A percentile compares a stretch with the other conserved stretches of the same genome.
Evolutionary conservation across 2,113 vertebrate species (phyloP).

Genomic region (Tympanuchus pallidicinctus): DNA sequence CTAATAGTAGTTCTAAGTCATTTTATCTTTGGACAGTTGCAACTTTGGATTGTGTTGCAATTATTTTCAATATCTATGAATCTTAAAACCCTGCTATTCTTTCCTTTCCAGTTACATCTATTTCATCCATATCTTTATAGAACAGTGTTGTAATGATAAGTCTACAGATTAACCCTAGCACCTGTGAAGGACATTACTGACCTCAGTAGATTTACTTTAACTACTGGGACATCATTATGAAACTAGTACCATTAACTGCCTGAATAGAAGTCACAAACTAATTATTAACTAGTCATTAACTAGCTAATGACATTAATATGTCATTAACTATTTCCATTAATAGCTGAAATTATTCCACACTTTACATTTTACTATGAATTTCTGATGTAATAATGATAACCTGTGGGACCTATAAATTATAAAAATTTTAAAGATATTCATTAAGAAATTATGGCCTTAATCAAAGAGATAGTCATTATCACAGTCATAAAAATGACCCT

Average conservation of each 20-base stretch:
- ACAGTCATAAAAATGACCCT: neutral
- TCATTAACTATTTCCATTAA: constrained; percentile 36
- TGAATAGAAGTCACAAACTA: constrained; percentile 26
- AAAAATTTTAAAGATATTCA: neutral
- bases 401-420: constrained; percentile 14
- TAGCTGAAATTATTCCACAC: neutral
- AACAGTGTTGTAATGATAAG: neutral
- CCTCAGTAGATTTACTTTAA: neutral
- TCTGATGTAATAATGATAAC: neutral
- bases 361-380: neutral
- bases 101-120: neutral
- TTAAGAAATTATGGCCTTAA: constrained; percentile 14
- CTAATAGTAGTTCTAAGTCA: neutral
- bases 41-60: neutral
- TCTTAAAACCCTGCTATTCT: neutral
- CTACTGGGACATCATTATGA: neutral
- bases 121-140: neutral
- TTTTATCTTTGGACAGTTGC: neutral
- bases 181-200: neutral
- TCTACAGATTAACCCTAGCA: neutral
- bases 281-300: constrained; percentile 41
- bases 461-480: neutral
- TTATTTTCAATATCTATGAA: neutral
- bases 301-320: constrained; percentile 18
- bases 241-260: neutral